phyloP scores from a whole-genome alignment of 2,113 vertebrate species.

The Benitochromis conjunctus region DNA sequence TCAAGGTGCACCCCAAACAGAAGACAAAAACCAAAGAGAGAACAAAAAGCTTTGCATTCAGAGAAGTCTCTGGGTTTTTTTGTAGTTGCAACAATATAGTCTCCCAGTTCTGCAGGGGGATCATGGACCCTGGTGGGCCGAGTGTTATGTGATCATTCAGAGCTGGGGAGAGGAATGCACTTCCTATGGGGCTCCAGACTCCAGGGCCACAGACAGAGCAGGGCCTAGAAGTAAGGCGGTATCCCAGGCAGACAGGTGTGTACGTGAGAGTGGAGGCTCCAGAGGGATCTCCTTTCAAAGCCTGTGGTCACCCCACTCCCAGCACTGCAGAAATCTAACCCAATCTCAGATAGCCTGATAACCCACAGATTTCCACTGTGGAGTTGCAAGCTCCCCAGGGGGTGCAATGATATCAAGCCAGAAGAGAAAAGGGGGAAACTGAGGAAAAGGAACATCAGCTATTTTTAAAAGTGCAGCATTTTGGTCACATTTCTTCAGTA shows the following conservation, averaged over 20 bases:
- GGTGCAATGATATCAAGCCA: background rate
- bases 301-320: constrained; percentile 24
- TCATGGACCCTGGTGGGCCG: constrained; percentile 13
- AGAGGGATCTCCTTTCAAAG: constrained; percentile 68
- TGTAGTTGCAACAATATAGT: constrained; percentile 14
- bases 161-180: constrained; percentile 56
- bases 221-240: constrained; percentile 48
- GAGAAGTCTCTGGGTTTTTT: background rate
- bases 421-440: background rate
- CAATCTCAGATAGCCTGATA: constrained; percentile 63
- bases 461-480: background rate
- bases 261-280: constrained; percentile 43
- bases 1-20: background rate
- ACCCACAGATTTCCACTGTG: constrained; percentile 17
- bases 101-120: constrained; percentile 8
- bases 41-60: background rate
- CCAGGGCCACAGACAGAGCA: constrained; percentile 53
- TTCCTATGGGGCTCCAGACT: constrained; percentile 63
- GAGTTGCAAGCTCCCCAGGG: background rate
- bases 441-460: background rate
- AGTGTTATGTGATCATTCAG: constrained; percentile 64
- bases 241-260: constrained; percentile 62
- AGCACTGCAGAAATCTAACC: constrained; percentile 57
- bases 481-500: background rate
- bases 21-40: background rate